Percentiles rank a stretch among this genome's conserved stretches.
Evolutionary conservation across 2,113 vertebrate species (phyloP).

Genomic region (Dinomys branickii): DNA sequence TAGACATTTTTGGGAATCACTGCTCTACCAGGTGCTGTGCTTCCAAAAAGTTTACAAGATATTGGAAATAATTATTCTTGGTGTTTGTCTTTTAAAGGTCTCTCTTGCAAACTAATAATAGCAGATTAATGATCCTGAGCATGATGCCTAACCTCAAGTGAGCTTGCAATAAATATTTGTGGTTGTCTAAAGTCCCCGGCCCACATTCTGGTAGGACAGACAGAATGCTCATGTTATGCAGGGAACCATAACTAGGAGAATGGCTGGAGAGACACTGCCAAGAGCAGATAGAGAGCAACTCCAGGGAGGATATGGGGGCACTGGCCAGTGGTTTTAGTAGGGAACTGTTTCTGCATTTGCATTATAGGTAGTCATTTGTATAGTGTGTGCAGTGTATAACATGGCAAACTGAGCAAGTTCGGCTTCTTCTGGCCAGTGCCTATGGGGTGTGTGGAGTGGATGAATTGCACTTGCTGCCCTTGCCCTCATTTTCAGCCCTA

Average conservation of each 20-base stretch:
- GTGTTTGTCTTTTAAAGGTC: conserved; percentile 8
- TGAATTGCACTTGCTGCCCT: fast-evolving
- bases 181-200: not conserved
- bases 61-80: not conserved
- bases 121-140: not conserved
- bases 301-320: not conserved
- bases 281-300: not conserved
- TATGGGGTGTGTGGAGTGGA: fast-evolving
- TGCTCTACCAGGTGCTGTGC: not conserved
- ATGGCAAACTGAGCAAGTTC: fast-evolving
- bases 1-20: not conserved
- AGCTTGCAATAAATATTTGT: not conserved
- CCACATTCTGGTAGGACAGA: not conserved
- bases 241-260: not conserved
- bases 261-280: not conserved
- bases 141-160: not conserved
- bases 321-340: not conserved
- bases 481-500: fast-evolving
- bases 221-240: not conserved
- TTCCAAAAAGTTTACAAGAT: not conserved
- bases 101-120: not conserved
- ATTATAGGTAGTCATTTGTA: not conserved
- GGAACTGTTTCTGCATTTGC: not conserved
- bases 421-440: not conserved
- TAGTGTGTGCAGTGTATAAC: fast-evolving